Evolutionary conservation across 2,113 vertebrate species (phyloP), one percentile per base, ranked within the genome.

Genomic region (Tachysurus fulvidraco): DNA sequence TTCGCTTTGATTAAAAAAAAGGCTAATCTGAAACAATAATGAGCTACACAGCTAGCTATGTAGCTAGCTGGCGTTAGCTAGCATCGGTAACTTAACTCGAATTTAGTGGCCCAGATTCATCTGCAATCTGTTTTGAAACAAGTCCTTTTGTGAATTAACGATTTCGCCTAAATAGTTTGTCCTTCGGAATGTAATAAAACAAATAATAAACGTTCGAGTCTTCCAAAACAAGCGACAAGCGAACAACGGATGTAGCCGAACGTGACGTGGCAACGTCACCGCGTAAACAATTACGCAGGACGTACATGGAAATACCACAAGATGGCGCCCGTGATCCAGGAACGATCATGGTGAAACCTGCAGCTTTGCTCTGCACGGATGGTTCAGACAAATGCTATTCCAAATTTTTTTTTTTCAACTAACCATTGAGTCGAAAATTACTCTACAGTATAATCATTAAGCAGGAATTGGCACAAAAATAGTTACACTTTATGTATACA

Each of bases 161-260:
- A 55, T 78, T 9, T 7, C 14, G n/a, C 17, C 6, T n/a, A 55
- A 17, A 55, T 4, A 84, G 25, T 14, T 21, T 4, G 1, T 14
- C 44, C 25, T 3, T 59, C 28, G 12, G 11, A 57, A 21, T 17
- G 17, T 16, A n/a, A 28, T 9, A 54, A 16, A 23, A 44, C 11
- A 57, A 44, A 10, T 46, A 59, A 62, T 7, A 81, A 73, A 64
- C 12, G 44, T 73, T 88, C 54, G 50, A 76, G 50, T 19, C 52
- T 28, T 11, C 6, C 13, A 5, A 6, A 30, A 23, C 10, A 13
- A 55, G 41, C 74, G 52, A 64, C 10, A n/a, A 16, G n/a, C 60
- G 77, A 87, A 87, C 77, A 85, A 41, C 82, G 73, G 83, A 86
- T 76, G 67, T 85, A 60, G 21, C 30, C 59, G 57, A 30, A 13